Evolutionary conservation across 2,797 vertebrate genomes (phyloP).

Genomic region (Spinus olivaceus): DNA sequence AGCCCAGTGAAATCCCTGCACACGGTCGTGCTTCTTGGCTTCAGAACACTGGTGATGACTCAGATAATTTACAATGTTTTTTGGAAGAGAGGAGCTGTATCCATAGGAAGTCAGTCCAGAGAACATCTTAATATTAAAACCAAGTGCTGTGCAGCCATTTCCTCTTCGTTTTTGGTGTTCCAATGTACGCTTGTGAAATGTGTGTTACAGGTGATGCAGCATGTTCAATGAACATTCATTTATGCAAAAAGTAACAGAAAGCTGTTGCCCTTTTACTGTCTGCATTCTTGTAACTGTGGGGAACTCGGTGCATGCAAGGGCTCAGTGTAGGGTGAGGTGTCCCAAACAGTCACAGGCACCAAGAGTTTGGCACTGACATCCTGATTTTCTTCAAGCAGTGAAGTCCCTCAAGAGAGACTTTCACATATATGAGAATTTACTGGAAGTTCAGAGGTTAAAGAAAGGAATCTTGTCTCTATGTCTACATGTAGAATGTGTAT

Average conservation of each 20-base stretch:
- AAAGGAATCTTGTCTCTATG: background rate
- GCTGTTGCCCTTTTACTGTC: background rate
- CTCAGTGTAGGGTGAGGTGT: background rate
- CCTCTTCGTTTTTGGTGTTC: background rate
- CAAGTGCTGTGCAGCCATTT: background rate
- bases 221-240: background rate
- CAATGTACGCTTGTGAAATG: background rate
- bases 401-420: background rate
- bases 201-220: background rate
- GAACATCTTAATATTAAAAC: background rate
- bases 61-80: background rate
- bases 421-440: background rate
- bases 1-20: background rate
- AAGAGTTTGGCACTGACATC: background rate
- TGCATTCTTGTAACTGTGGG: background rate
- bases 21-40: background rate
- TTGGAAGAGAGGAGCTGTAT: background rate
- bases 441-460: background rate
- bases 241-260: background rate
- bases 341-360: background rate
- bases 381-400: background rate
- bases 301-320: rapidly evolving
- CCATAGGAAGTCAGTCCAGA: background rate
- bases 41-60: background rate
- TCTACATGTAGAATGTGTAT: background rate